These are phyloP conservation scores for Phragmatobia fuliginosa DNA, from an alignment of 2,888 invertebrate species.

Conservation along the genomic window DNA sequence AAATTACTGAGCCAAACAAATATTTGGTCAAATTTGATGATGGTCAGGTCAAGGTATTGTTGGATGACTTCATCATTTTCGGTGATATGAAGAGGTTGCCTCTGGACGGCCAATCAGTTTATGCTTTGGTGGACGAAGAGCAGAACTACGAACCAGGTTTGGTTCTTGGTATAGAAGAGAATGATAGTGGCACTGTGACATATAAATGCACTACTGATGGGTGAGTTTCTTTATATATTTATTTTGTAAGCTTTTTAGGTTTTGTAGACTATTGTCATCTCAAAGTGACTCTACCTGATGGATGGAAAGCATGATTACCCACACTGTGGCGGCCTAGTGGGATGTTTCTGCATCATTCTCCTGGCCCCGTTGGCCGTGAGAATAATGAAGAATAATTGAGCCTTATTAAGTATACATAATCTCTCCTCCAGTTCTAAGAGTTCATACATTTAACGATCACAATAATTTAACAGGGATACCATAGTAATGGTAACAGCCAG, in stretches of 20 bases:
- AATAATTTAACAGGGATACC: slow-evolving; percentile 68
- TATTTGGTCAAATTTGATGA: slow-evolving; percentile 89
- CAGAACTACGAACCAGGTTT: slow-evolving; percentile 85
- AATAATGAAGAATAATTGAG: no score
- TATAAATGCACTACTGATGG: slow-evolving; percentile 83
- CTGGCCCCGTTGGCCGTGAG: no score
- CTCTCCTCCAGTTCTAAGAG: no score
- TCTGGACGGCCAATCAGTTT: slow-evolving; percentile 84
- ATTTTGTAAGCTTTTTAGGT: neutral
- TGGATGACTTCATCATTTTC: slow-evolving; percentile 88
- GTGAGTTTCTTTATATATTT: slow-evolving; percentile 57
- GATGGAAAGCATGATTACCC: no score
- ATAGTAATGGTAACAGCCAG: slow-evolving; percentile 83
- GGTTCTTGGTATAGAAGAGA: slow-evolving; percentile 80
- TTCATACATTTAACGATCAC: no score
- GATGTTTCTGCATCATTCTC: no score
- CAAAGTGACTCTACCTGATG: no score
- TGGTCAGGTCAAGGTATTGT: slow-evolving; percentile 85
- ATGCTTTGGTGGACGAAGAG: slow-evolving; percentile 84
- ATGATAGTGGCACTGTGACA: slow-evolving; percentile 76
- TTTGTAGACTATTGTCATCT: no score
- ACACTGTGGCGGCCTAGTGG: no score
- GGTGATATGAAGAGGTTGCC: slow-evolving; percentile 83
- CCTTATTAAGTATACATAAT: no score
- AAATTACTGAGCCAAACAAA: slow-evolving; percentile 86